Evolutionary conservation across 2,797 vertebrate genomes (phyloP), one percentile per base, ranked within the genome.

Genomic region (Epinephelus malabaricus): DNA sequence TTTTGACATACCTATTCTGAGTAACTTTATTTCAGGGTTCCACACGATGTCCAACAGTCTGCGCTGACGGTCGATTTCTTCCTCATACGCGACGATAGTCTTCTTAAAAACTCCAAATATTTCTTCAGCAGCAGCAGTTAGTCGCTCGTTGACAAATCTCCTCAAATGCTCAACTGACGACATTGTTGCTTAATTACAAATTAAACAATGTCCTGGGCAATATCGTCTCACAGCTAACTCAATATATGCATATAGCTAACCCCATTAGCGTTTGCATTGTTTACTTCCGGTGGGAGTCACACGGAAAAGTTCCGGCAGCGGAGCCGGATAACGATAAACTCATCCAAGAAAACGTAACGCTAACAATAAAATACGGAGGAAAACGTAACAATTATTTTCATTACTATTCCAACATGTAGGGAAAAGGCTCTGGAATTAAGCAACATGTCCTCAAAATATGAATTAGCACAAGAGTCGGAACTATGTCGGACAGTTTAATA

Each of bases 91-190:
- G 19, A 53, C 6, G 18, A 89, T 51, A 5, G 54, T 63, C 50
- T 53, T 58, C 8, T 71, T 6, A 58, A 83, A 70, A 9, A 61
- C 56, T 18, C 2, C 2, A 2, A 86, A 80, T 81, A 86, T 89
- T 21, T 89, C 84, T 9, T 81, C 82, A 27, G 77, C 79, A 43
- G 80, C 87, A 27, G 79, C 77, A 11, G 56, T 61, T 1, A 89
- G 54, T 69, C 80, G 71, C 45, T 85, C 47, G 13, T 34, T 54
- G 1, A 88, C n/a, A 15, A 86, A 81, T 14, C 53, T 15, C 13
- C 70, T 70, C 13, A 81, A 43, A 47, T 10, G 10, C 1, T 51
- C 65, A 7, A 55, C 49, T 3, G 82, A 25, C 6, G 73, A 69
- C 77, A 80, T 72, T 13, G 34, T 66, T 60, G 50, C 11, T 49